Evolutionary conservation across 2,797 vertebrate species (phyloP).

Genomic region (Rhinatrema bivittatum): DNA sequence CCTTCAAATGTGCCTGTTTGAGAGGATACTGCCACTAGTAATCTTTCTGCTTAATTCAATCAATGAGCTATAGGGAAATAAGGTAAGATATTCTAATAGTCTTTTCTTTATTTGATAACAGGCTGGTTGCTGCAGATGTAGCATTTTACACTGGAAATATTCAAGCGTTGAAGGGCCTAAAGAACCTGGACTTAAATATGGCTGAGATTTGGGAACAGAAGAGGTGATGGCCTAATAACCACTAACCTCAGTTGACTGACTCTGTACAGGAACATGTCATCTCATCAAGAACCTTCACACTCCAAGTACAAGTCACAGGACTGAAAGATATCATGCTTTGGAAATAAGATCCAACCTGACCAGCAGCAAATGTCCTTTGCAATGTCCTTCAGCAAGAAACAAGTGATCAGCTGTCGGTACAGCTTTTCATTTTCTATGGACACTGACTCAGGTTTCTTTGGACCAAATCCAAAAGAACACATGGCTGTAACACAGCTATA

Average conservation of each 20-base stretch:
- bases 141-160: constrained; percentile 96
- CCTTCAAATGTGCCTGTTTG: no score
- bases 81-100: no score
- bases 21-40: no score
- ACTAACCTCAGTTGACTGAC: not conserved
- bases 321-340: constrained; percentile 22
- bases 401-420: constrained; percentile 48
- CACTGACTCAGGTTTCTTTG: constrained; percentile 75
- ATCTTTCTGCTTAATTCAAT: no score
- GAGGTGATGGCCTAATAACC: constrained; percentile 74
- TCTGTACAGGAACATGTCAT: constrained; percentile 6
- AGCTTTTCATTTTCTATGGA: constrained; percentile 59
- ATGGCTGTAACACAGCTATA: constrained; percentile 74
- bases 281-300: not conserved
- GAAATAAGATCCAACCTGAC: constrained; percentile 25
- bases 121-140: constrained; percentile 89
- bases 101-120: constrained; percentile 35
- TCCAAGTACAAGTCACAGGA: constrained; percentile 9
- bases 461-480: constrained; percentile 73
- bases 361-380: constrained; percentile 35
- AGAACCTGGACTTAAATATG: constrained; percentile 86
- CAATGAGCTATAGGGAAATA: no score
- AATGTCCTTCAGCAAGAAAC: constrained; percentile 36
- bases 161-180: constrained; percentile 84
- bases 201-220: constrained; percentile 97